These are phyloP conservation scores for Pocota personata DNA, from an alignment of 2,888 invertebrate species.

Conservation along the genomic window DNA sequence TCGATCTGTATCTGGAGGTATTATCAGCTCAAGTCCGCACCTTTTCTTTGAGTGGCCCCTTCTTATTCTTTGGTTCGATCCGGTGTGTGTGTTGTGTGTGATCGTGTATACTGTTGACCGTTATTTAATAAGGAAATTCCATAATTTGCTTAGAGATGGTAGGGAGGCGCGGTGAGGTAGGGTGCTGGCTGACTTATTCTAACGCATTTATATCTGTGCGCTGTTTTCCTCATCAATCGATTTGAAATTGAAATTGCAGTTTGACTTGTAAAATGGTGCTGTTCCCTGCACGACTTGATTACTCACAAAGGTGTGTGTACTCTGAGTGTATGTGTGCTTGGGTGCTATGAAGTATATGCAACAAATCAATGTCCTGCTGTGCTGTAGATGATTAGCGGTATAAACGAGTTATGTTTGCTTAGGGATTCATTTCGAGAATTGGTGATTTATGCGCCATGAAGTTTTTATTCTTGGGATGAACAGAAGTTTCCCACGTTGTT, in stretches of 20 bases:
- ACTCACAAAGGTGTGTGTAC: not conserved
- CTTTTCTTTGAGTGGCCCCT: constrained; percentile 16
- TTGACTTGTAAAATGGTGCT: constrained; percentile 34
- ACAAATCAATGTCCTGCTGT: constrained; percentile 72
- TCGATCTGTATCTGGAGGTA: constrained; percentile 62
- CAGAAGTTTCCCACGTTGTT: constrained; percentile 9
- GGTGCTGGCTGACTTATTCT: constrained; percentile 36
- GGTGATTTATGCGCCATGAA: constrained; percentile 47
- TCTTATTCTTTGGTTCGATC: not conserved
- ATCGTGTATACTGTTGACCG: constrained; percentile 63
- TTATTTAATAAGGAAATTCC: constrained; percentile 74
- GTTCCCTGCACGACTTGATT: constrained; percentile 7
- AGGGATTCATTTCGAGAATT: not conserved
- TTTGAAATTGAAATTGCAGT: constrained; percentile 60
- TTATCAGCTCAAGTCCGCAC: constrained; percentile 53
- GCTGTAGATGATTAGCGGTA: constrained; percentile 60
- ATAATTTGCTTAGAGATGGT: constrained; percentile 33
- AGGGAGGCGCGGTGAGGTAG: not conserved
- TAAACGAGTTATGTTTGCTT: constrained; percentile 48
- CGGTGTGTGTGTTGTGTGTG: constrained; percentile 59
- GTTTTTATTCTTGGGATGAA: constrained; percentile 20
- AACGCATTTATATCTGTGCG: constrained; percentile 30
- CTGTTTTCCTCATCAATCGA: constrained; percentile 53
- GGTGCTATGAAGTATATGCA: constrained; percentile 58
- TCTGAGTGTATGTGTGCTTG: not conserved